These are phyloP conservation scores for Lasioglossum morio DNA, from an alignment of 2,888 invertebrate genomes.

Conservation along the genomic window DNA sequence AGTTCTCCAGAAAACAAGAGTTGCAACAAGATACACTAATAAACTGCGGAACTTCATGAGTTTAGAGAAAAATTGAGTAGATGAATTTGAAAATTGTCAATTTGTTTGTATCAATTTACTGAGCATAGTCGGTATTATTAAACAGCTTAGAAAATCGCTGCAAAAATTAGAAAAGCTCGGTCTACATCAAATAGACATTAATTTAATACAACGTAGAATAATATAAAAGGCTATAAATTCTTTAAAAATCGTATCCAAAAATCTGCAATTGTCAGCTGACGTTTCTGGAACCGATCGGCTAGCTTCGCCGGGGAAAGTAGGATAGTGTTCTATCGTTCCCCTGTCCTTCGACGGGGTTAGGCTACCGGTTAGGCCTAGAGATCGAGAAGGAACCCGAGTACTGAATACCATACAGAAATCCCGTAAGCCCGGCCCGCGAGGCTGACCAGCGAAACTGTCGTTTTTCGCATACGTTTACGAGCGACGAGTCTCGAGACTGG, in stretches of 20 bases:
- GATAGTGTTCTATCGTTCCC: not conserved
- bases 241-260: not conserved
- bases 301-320: not conserved
- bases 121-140: not conserved
- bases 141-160: not conserved
- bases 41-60: no score
- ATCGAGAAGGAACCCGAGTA: conserved; percentile 19
- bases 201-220: no score
- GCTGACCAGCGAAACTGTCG: conserved; percentile 69
- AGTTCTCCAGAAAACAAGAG: not conserved
- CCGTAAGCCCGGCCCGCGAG: conserved; percentile 62
- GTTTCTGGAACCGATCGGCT: not conserved
- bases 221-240: no score
- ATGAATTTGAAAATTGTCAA: no score
- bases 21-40: not conserved
- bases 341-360: conserved; percentile 24
- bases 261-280: not conserved
- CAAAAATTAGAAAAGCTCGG: no score
- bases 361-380: not conserved
- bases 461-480: conserved; percentile 62
- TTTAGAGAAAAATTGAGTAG: no score
- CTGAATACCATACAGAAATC: conserved; percentile 55
- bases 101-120: no score
- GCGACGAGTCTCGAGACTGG: conserved; percentile 57
- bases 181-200: no score